These are phyloP conservation scores for Ciona savignyi DNA, from an alignment of 23 tunicate genomes.

Conservation along the genomic window DNA sequence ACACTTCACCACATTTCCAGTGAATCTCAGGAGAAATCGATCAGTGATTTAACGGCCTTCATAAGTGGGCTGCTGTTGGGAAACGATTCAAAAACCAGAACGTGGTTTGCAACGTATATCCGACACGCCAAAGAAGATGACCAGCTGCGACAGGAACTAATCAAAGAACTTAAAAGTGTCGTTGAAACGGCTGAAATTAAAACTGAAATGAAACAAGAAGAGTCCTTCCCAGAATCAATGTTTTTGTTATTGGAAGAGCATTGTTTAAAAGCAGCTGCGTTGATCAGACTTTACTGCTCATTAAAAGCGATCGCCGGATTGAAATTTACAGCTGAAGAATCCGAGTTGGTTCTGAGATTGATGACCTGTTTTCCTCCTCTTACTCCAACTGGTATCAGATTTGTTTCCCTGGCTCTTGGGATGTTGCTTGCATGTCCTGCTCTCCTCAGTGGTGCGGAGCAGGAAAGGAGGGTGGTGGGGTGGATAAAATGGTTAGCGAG, in stretches of 20 bases:
- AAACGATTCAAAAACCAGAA: constrained; percentile 54
- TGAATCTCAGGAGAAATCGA: constrained; percentile 19
- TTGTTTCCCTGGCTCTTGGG: constrained; percentile 82
- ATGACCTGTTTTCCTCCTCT: constrained; percentile 89
- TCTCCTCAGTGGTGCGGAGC: constrained; percentile 23
- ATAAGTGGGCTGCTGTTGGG: constrained; percentile 83
- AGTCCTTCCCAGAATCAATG: constrained; percentile 16
- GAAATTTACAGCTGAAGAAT: constrained; percentile 61
- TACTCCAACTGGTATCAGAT: constrained; percentile 74
- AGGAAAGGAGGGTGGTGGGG: constrained; percentile 53
- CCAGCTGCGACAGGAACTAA: constrained; percentile 29
- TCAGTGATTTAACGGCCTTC: constrained; percentile 63
- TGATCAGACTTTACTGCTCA: constrained; percentile 73
- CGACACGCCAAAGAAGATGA: constrained; percentile 45
- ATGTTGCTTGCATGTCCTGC: constrained; percentile 83
- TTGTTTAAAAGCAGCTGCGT: constrained; percentile 72
- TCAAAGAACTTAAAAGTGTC: constrained; percentile 38
- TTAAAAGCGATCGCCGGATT: constrained; percentile 68
- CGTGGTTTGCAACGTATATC: constrained; percentile 77
- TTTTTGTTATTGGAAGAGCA: constrained; percentile 56
- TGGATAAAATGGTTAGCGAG: constrained; percentile 93
- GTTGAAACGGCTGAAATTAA: constrained; percentile 53
- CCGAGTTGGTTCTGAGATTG: constrained; percentile 52
- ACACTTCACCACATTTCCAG: constrained; percentile 20
- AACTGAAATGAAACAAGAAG: neutral